Evolutionary conservation across 2,797 vertebrate species (phyloP).

Genomic region (Poecilia picta): DNA sequence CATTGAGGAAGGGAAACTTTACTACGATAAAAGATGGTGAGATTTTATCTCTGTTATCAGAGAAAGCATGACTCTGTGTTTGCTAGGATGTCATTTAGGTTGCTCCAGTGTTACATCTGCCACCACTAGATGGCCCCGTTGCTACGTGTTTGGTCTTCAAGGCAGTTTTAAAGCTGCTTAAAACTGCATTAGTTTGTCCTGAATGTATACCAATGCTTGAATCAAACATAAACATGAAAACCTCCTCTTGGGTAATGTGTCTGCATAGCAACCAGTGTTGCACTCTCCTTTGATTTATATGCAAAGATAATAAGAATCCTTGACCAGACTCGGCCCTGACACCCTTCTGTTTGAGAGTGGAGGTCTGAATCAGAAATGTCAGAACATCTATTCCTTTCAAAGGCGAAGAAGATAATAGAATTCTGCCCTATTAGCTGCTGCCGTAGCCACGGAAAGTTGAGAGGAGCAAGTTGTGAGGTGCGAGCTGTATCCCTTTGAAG

Average conservation of each 20-base stretch:
- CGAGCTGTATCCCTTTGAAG: conserved; percentile 31
- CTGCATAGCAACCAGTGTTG: conserved; percentile 4
- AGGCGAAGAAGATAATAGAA: conserved; percentile 13
- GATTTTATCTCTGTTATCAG: conserved; percentile 8
- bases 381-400: conserved; percentile 40
- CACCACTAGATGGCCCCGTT: conserved; percentile 71
- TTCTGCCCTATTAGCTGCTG: conserved; percentile 33
- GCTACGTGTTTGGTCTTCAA: background rate
- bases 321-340: conserved; percentile 6
- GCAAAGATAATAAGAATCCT: conserved; percentile 25
- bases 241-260: conserved; percentile 16
- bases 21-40: conserved; percentile 99
- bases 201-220: conserved; percentile 5
- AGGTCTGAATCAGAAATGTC: conserved; percentile 31
- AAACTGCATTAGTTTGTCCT: conserved; percentile 20
- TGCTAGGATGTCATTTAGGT: background rate
- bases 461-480: conserved; percentile 19
- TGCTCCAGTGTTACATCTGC: background rate
- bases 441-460: conserved; percentile 16
- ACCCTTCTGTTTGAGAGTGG: conserved; percentile 31
- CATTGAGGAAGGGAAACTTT: conserved; percentile 98
- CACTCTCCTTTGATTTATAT: conserved; percentile 17
- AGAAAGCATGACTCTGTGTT: background rate
- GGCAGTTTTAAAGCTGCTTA: conserved; percentile 21
- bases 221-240: conserved; percentile 20